Base-by-base conservation (phyloP, 2,113 vertebrate genomes). In the Trochalopteron elliotii region DNA sequence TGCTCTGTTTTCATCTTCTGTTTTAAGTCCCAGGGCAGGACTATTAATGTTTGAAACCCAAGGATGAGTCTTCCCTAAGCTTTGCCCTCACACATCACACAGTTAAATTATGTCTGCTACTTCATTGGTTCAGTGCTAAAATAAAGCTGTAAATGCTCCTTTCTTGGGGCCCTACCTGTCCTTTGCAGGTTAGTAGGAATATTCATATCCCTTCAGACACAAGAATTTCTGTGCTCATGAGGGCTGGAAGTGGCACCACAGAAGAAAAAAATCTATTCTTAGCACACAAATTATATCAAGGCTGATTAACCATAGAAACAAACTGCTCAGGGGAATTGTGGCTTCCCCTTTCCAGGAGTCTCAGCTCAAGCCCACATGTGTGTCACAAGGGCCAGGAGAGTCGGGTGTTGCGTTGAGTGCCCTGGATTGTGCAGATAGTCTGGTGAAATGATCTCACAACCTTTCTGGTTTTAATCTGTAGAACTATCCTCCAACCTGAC, bases 241-340 rank as follows among this genome's bases (percentile, higher is more conserved):
- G 79, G 42, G 89, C 80, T 97, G 79, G 82, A 94, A 94, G 75
- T 77, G 71, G 59, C 85, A 90, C 92, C 30, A 25, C 72, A 84
- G 83, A 72, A 89, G 42, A 44, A 86, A 86, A 61, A 70, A 19
- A 24, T 44, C 90, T 94, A 95, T 96, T 96, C 60, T 96, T 96
- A 92, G 93, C 80, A 33, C 21, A 78, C n/a, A 93, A 95, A 92
- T 96, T 95, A 93, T 94, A 87, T 45, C 64, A 67, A 69, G 83
- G 85, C 65, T 94, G 90, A 95, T 96, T 92, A 96, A 93, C 37
- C 27, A 4, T 44, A 77, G 92, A 67, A 93, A 83, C 63, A 83
- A 94, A 86, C 68, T 67, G 40, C 44, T 15, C 56, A 40, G 80
- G 93, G 82, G 93, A 95, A 90, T 67, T 92, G 71, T n/a, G 68